Conservation (phyloP, 2,888 invertebrate species). For the Drosophila paramelanica region DNA sequence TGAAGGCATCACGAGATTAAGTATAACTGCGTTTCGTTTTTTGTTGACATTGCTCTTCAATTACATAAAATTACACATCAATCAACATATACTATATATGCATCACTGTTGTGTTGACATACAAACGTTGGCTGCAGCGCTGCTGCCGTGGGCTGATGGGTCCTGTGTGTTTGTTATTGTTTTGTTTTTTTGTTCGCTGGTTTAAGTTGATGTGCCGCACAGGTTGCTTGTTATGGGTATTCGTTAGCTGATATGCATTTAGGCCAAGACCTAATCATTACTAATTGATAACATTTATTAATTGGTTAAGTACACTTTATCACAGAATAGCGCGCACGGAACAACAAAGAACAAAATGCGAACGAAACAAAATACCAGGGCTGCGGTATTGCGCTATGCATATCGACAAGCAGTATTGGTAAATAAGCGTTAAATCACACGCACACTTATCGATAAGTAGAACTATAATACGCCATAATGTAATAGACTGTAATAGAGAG, state of each 20-base stretch:
- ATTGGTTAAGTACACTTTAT: constrained; percentile 73
- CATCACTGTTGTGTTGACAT: constrained; percentile 39
- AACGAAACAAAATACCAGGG: constrained; percentile 60
- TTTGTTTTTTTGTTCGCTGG: constrained; percentile 3
- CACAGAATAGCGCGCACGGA: constrained; percentile 65
- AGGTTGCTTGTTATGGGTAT: constrained; percentile 21
- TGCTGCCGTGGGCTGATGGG: constrained; percentile 14
- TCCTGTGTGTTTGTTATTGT: constrained; percentile 27
- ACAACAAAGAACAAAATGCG: constrained; percentile 60
- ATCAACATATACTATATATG: not conserved
- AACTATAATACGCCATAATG: not conserved
- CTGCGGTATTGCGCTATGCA: constrained; percentile 1
- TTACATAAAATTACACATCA: constrained; percentile 69
- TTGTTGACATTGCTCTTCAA: constrained; percentile 62
- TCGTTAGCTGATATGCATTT: constrained; percentile 25
- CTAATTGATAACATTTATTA: constrained; percentile 65
- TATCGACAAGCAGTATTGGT: constrained; percentile 23
- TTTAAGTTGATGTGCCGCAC: not conserved
- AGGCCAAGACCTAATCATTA: constrained; percentile 44
- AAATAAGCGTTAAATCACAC: constrained; percentile 10
- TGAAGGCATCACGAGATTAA: constrained; percentile 65
- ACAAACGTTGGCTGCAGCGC: constrained; percentile 49
- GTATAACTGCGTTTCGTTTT: constrained; percentile 34
- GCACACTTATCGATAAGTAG: constrained; percentile 22
- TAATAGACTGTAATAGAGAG: too few species aligned